Conservation (phyloP, 1,140 invertebrate species). For the Gryon sp. region DNA sequence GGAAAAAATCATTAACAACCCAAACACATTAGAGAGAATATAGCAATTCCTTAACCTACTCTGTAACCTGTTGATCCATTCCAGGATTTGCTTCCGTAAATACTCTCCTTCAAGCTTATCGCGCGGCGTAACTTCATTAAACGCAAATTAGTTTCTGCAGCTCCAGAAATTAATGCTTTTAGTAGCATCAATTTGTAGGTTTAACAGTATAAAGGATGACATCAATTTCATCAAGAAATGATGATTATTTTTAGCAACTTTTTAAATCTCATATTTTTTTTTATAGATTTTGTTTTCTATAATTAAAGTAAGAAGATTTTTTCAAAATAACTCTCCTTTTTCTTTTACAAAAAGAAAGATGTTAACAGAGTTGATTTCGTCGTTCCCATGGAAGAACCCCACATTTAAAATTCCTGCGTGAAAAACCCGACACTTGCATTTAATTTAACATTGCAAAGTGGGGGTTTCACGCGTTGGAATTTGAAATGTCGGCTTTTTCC, state of each 20-base stretch:
- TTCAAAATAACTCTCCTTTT: too few species aligned
- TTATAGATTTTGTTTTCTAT: too few species aligned
- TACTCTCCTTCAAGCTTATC: slow-evolving; percentile 49
- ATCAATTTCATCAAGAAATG: slow-evolving; percentile 40
- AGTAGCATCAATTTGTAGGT: slow-evolving; percentile 51
- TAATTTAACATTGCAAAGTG: too few species aligned
- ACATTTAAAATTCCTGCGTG: too few species aligned
- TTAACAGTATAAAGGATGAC: slow-evolving; percentile 45
- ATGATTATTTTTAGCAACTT: slow-evolving; percentile 21
- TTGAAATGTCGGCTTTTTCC: too few species aligned
- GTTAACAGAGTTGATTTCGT: too few species aligned
- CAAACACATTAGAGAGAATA: slow-evolving; percentile 48
- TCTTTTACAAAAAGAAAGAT: too few species aligned
- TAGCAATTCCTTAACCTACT: slow-evolving; percentile 48
- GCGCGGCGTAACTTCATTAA: slow-evolving; percentile 53
- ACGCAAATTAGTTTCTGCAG: slow-evolving; percentile 60
- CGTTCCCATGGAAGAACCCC: too few species aligned
- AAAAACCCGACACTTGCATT: too few species aligned
- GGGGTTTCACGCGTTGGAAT: too few species aligned
- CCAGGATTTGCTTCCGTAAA: slow-evolving; percentile 56
- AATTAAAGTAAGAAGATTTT: too few species aligned
- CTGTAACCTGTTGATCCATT: slow-evolving; percentile 65
- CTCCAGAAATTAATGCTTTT: slow-evolving; percentile 59
- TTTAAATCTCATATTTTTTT: too few species aligned
- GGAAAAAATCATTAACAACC: slow-evolving; percentile 23